Evolutionary conservation across 2,888 invertebrate genomes (phyloP).

Genomic region (Drosophila cognata): DNA sequence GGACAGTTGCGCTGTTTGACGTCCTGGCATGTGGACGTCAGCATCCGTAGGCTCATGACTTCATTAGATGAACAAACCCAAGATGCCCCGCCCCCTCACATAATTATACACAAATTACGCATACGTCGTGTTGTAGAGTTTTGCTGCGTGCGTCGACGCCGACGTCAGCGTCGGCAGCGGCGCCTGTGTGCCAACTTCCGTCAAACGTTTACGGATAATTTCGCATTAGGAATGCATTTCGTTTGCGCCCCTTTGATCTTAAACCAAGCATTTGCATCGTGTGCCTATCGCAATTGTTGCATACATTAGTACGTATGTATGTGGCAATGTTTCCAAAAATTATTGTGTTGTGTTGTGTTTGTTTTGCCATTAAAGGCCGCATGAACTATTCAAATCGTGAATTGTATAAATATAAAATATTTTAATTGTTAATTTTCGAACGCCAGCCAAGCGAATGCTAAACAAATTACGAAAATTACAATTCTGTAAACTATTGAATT

Average conservation of each 20-base stretch:
- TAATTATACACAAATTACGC: conserved; percentile 49
- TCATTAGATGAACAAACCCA: conserved; percentile 23
- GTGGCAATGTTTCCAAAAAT: conserved; percentile 7
- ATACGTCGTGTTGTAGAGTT: conserved; percentile 54
- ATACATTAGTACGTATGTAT: background rate
- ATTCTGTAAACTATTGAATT: background rate
- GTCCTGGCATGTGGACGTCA: conserved; percentile 50
- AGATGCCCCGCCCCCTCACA: background rate
- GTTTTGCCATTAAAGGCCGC: conserved; percentile 14
- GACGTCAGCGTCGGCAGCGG: background rate
- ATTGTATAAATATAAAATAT: conserved; percentile 35
- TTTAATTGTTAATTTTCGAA: conserved; percentile 45
- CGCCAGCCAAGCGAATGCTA: conserved; percentile 2
- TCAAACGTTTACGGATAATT: conserved; percentile 65
- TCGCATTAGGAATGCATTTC: conserved; percentile 72
- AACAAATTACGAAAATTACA: conserved; percentile 12
- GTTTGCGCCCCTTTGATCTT: conserved; percentile 58
- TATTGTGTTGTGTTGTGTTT: conserved; percentile 20
- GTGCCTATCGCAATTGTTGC: conserved; percentile 5
- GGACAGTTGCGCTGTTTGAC: conserved; percentile 46
- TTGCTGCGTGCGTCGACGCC: background rate
- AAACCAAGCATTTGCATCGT: conserved; percentile 33
- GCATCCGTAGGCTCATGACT: conserved; percentile 39
- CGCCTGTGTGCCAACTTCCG: conserved; percentile 59
- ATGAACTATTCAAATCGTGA: conserved; percentile 16